Percentiles rank a stretch among this genome's conserved stretches.
Conservation (phyloP, 2,113 vertebrate genomes). For the Acinonyx jubatus region DNA sequence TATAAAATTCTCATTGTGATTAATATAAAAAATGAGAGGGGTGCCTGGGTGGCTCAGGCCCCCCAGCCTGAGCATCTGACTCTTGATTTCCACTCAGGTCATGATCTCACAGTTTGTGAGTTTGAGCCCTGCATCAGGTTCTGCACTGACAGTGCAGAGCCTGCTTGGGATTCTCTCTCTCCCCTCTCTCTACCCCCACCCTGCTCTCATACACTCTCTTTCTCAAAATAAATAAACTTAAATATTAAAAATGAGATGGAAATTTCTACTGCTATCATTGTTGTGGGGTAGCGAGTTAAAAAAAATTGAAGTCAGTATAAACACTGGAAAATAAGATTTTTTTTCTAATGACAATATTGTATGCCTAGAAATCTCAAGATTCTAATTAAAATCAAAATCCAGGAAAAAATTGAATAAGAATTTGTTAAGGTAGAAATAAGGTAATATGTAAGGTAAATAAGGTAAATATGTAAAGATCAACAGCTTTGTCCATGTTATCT, state of each 20-base stretch:
- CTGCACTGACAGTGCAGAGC: too few relatives aligned
- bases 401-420: background rate
- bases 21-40: background rate
- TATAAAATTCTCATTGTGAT: background rate
- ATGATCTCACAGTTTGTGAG: too few relatives aligned
- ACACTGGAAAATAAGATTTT: background rate
- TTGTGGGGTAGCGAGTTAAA: background rate
- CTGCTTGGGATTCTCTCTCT: too few relatives aligned
- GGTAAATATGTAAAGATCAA: background rate
- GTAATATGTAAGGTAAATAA: background rate
- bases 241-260: background rate
- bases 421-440: background rate
- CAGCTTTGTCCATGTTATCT: background rate
- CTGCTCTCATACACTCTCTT: too few relatives aligned
- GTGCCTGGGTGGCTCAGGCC: too few relatives aligned
- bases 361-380: background rate
- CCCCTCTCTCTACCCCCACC: too few relatives aligned
- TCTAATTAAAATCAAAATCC: slow-evolving; percentile 5
- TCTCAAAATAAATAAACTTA: too few relatives aligned
- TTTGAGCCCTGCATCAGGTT: too few relatives aligned
- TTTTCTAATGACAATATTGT: background rate
- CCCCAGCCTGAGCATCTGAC: too few relatives aligned
- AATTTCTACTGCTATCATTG: background rate
- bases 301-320: background rate
- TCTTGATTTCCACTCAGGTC: too few relatives aligned